A percentile compares a stretch with the other conserved stretches of the same genome.
Conservation (phyloP, 2,888 invertebrate species). For the Eupithecia inturbata region DNA sequence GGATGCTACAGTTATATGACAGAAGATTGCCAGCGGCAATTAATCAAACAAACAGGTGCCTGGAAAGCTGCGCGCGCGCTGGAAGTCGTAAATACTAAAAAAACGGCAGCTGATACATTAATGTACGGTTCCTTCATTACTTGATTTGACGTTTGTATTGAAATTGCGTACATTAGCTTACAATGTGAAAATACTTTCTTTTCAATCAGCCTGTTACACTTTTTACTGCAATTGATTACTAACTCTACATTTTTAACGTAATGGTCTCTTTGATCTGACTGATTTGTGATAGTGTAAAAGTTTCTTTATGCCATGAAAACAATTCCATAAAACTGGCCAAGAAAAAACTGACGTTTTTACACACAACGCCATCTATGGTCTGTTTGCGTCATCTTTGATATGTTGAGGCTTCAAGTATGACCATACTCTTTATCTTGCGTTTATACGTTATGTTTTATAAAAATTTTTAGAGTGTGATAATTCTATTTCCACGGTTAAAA, state of each 20-base stretch:
- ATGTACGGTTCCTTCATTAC: conserved; percentile 50
- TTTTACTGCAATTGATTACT: conserved; percentile 33
- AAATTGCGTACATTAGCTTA: conserved; percentile 39
- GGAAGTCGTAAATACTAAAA: conserved; percentile 61
- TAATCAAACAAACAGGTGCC: conserved; percentile 79
- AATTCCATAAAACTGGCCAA: not conserved
- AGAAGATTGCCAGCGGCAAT: conserved; percentile 66
- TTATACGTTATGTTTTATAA: not conserved
- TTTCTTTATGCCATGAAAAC: conserved; percentile 11
- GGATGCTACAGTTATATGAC: conserved; percentile 69
- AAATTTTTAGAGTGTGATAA: not conserved
- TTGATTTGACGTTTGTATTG: conserved; percentile 69
- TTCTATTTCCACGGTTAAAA: too few species aligned
- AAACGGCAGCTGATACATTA: conserved; percentile 61
- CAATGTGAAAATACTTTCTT: conserved; percentile 42
- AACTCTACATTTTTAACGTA: conserved; percentile 6
- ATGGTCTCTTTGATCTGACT: conserved; percentile 22
- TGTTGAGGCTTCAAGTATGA: not conserved
- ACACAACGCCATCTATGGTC: not conserved
- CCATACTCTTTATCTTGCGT: not conserved
- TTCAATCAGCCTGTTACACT: conserved; percentile 18
- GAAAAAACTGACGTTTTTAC: not conserved
- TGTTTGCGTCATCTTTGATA: not conserved
- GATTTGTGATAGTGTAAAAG: conserved; percentile 24
- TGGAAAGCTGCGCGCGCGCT: conserved; percentile 66